Base-by-base conservation (phyloP, 1,140 invertebrate species). In the Hypothenemus hampei region DNA sequence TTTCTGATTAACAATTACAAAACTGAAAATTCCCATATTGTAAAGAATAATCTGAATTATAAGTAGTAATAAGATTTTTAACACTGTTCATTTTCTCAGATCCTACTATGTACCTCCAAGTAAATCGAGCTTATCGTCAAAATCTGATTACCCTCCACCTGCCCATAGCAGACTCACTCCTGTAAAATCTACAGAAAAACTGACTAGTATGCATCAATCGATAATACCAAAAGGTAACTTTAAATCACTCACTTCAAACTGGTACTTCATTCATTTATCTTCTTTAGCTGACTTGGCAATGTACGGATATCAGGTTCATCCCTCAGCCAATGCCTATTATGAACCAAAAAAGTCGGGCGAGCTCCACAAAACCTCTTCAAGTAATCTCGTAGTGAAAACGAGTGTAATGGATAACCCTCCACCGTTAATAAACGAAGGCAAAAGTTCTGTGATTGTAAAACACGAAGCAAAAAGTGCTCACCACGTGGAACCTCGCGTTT, bases 371-470 rank as follows among this genome's bases (percentile, higher is more conserved):
- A 65, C 65, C 67, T 50, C 75, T 67, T 40, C 49, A 57, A 58
- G 58, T 65, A 40, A 67, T 11, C 63, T 66, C 53, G 69, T 71
- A 37, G 64, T 55, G 62, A 75, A 78, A 59, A 64, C 66, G 1
- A 53, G 69, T 40, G 65, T 61, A 10, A 67, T 70, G 1, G 67
- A 69, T n/a, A 66, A 71, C 36, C 80, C 79, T 11, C 78, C 81
- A 5, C 40, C 78, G 77, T 62, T 84, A 2, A 70, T 84, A 41
- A 77, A 78, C 60, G 84, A 86, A 71, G 72, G 80, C 57, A 87
- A 86, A 63, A 86, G 80, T 66, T 85, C 84, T 65, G 85, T 87
- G 60, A 87, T 87, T 69, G 85, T 87, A 16, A 86, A 87, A 71
- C 85, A 87, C 67, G 84, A 87, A 56, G 79, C 77, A 18, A 82